Conservation (phyloP, 2,797 vertebrate genomes). For the Pitangus sulphuratus region DNA sequence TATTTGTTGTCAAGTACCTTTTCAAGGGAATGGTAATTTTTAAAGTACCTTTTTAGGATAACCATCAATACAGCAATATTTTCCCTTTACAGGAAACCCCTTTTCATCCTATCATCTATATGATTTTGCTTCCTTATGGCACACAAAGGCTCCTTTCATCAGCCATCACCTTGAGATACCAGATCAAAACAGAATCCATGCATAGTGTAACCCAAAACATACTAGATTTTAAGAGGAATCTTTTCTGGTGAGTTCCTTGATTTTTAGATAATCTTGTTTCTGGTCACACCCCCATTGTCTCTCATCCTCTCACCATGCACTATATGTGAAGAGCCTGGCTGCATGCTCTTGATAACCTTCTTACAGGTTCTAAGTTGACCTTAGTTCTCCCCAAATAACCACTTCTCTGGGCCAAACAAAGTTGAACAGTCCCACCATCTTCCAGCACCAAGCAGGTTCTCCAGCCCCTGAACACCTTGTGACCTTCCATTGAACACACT, state of each 20-base stretch:
- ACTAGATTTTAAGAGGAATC: neutral
- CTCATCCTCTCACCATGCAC: neutral
- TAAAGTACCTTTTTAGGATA: neutral
- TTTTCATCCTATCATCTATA: neutral
- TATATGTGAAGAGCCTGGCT: neutral
- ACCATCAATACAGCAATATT: neutral
- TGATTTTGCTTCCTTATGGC: neutral
- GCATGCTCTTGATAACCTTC: neutral
- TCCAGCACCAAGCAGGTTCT: neutral
- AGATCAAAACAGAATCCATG: neutral
- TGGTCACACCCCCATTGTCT: neutral
- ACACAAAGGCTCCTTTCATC: neutral
- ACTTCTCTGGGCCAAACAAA: neutral
- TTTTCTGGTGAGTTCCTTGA: neutral
- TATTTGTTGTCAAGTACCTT: neutral
- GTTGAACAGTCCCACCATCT: rapidly evolving
- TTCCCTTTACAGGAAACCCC: neutral
- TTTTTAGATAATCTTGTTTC: neutral
- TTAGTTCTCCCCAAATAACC: neutral
- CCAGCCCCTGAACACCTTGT: neutral
- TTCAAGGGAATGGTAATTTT: neutral
- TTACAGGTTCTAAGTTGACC: neutral
- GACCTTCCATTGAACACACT: neutral
- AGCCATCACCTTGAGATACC: neutral
- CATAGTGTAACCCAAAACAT: neutral